phyloP scores from a whole-genome alignment of 2,888 invertebrate genomes.

The Archips xylosteana region DNA sequence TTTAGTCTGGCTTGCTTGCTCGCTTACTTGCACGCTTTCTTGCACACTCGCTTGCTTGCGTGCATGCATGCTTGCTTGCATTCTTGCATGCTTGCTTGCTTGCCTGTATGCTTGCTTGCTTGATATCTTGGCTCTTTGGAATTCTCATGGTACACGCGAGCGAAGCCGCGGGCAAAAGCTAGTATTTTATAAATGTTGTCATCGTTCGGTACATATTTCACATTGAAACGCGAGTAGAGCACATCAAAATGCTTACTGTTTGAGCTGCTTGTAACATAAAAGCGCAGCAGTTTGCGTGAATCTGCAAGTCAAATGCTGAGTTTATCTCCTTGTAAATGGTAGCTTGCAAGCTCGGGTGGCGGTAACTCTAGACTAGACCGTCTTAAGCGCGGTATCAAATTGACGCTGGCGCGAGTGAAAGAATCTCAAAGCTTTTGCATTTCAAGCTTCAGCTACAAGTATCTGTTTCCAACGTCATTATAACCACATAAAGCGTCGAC shows the following conservation, averaged over 20 bases:
- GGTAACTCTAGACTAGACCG: conserved; percentile 8
- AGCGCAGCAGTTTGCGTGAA: conserved; percentile 27
- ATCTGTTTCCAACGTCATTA: neutral
- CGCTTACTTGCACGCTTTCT: too few species aligned
- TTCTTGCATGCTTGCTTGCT: too few species aligned
- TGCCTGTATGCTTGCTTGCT: too few species aligned
- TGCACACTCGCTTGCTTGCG: too few species aligned
- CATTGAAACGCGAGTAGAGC: neutral
- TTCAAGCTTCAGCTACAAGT: neutral
- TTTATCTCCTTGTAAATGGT: conserved; percentile 23
- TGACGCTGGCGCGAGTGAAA: conserved; percentile 7
- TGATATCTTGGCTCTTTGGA: too few species aligned
- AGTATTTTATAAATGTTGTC: neutral
- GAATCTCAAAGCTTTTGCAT: neutral
- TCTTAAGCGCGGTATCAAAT: conserved; percentile 4
- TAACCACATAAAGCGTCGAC: neutral
- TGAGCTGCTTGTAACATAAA: conserved; percentile 7
- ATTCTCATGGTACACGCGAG: too few species aligned
- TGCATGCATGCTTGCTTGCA: too few species aligned
- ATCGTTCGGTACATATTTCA: neutral
- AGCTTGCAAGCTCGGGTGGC: conserved; percentile 6
- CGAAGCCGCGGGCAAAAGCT: too few species aligned
- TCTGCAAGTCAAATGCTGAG: conserved; percentile 37
- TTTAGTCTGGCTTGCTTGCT: too few species aligned
- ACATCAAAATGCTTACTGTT: neutral